Evolutionary conservation across 1,140 invertebrate genomes (phyloP), one percentile per base, ranked within the genome.

Genomic region (Aricia agestis): DNA sequence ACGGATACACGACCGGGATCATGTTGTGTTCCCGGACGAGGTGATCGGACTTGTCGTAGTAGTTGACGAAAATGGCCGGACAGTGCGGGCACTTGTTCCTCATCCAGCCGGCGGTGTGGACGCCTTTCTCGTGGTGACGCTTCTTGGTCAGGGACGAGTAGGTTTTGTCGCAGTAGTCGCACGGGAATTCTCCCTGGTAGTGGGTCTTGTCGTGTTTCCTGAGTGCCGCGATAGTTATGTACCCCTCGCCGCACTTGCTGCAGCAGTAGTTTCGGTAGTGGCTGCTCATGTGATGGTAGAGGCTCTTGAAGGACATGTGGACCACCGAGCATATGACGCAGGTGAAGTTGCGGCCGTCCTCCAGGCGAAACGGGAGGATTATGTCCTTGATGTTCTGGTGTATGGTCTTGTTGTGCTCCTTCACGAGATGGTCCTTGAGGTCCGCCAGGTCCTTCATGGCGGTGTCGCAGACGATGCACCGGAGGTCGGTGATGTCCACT

Each of bases 1-100:
- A 92, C 0, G 87, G 83, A 65, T 92, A 92, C 1, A 90, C 69
- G 5, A 90, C 70, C 0, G 86, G 84, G 1, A 80, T 78, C 18
- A 86, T 83, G 71, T 92, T 88, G 78, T 92, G 91, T 0, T 84
- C 84, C 75, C 88, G 86, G 0, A 88, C 85, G 25, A 92, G 70
- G 71, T 92, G 92, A 58, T 91, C 88, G 69, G 81, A 85, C 2
- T 89, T 67, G 67, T 91, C 87, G 74, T 91, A 92, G 72, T 92
- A 92, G n/a, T 82, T 87, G 15, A 86, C 84, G 68, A 92, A 92
- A 63, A 92, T 88, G 72, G 92, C 84, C 0, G 90, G 88, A 72
- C 92, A 92, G 25, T 91, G 88, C 0, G 89, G 90, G 59, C 92
- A 92, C 74, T 92, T 92, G 79, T 92, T 91, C 66, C 87, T 77